Conservation (phyloP, 2,113 vertebrate species). For the Arizona elegans region DNA sequence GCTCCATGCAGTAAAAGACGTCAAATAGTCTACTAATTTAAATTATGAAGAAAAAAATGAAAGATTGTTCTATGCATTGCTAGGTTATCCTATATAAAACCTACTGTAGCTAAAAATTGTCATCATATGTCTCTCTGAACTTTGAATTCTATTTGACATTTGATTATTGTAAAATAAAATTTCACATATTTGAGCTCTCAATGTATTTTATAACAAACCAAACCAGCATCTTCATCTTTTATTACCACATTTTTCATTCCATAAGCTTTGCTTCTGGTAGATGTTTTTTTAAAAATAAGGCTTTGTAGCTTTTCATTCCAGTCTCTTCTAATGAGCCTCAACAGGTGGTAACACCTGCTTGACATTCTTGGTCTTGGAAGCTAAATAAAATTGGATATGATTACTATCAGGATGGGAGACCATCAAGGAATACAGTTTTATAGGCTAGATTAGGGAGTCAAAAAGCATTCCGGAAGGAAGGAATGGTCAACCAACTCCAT, state of each 20-base stretch:
- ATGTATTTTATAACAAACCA: neutral
- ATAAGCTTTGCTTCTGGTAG: neutral
- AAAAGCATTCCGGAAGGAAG: neutral
- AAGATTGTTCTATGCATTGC: neutral
- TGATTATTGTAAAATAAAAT: neutral
- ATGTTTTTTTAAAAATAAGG: neutral
- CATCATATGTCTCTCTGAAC: neutral
- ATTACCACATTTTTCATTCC: neutral
- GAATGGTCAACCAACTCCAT: neutral
- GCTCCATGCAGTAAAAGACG: conserved; percentile 45
- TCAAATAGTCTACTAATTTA: conserved; percentile 59
- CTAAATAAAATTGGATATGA: neutral
- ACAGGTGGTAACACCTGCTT: neutral
- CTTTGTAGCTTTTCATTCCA: neutral
- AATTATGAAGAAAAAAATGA: conserved; percentile 36
- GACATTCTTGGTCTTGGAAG: neutral
- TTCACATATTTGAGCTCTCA: neutral
- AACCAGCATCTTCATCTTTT: neutral
- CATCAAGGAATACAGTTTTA: neutral
- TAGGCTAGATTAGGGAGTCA: neutral
- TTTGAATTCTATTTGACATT: conserved; percentile 9
- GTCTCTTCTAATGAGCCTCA: neutral
- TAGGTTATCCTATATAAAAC: neutral
- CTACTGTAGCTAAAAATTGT: neutral
- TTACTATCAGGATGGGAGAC: neutral